A percentile compares a stretch with the other conserved stretches of the same genome.
phyloP scores from a whole-genome alignment of 35 echinoderm and acorn worm species.

The Apostichopus parvimensis region DNA sequence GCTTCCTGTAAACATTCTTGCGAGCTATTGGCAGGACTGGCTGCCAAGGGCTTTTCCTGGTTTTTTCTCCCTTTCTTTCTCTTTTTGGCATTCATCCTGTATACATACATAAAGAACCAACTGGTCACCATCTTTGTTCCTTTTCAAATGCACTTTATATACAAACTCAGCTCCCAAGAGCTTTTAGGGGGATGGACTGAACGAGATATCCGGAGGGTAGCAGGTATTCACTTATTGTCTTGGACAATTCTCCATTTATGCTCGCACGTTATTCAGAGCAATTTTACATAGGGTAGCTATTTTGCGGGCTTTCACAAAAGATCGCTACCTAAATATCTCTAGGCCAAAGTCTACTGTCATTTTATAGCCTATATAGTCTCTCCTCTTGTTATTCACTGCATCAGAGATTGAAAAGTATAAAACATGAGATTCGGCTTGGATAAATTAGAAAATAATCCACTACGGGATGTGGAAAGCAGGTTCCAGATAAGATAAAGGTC shows the following conservation, averaged over 20 bases:
- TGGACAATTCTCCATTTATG: background rate
- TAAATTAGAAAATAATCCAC: too few relatives aligned
- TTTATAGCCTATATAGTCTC: background rate
- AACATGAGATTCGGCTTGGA: background rate
- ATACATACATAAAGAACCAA: background rate
- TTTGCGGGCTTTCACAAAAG: slow-evolving; percentile 5
- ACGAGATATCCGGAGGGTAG: slow-evolving; percentile 17
- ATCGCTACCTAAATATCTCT: slow-evolving; percentile 22
- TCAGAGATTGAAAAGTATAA: background rate
- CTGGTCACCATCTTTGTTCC: slow-evolving; percentile 24
- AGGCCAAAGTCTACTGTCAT: background rate
- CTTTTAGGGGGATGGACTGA: slow-evolving; percentile 33
- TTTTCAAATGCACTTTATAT: background rate
- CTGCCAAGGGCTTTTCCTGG: background rate
- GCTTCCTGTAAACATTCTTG: too few relatives aligned
- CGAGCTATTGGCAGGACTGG: background rate
- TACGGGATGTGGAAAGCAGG: too few relatives aligned
- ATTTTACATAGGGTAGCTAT: slow-evolving; percentile 37
- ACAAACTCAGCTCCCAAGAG: slow-evolving; percentile 5
- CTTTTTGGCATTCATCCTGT: background rate
- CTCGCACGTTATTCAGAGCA: slow-evolving; percentile 1
- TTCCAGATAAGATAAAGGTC: too few relatives aligned
- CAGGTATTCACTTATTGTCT: background rate
- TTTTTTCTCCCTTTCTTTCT: background rate
- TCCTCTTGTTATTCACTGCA: background rate